Conservation (phyloP, 1,140 invertebrate species). For the Nebria ingens region DNA sequence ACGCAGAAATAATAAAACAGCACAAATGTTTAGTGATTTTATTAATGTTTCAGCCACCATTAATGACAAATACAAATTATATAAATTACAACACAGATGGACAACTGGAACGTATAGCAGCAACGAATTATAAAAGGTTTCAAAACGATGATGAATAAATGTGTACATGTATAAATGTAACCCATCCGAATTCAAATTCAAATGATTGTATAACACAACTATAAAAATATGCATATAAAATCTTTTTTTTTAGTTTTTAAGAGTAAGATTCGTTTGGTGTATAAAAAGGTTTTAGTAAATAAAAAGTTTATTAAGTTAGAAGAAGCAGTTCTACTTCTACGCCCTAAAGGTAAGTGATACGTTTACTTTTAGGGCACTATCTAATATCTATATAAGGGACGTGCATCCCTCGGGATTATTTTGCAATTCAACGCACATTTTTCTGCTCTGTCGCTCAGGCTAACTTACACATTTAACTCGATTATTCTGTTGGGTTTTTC, state of each 20-base stretch:
- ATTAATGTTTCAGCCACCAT: not conserved
- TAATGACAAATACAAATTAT: not conserved
- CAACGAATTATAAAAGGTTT: not conserved
- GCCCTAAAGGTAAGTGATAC: slow-evolving; percentile 3
- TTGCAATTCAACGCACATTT: not conserved
- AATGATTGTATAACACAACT: no score
- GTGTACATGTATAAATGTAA: no score
- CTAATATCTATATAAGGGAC: not conserved
- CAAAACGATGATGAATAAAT: not conserved
- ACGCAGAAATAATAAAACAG: no score
- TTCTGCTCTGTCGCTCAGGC: not conserved
- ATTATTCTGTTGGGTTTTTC: not conserved
- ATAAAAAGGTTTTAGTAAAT: no score
- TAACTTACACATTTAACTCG: not conserved
- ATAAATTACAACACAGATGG: not conserved
- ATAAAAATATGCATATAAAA: not conserved
- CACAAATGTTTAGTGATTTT: no score
- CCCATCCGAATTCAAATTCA: no score
- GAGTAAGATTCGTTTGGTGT: no score
- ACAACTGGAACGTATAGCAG: not conserved
- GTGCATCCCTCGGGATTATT: not conserved
- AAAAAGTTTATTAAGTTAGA: no score
- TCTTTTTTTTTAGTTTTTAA: not conserved
- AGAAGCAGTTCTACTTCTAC: no score
- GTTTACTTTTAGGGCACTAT: not conserved